Evolutionary conservation across 2,888 invertebrate species (phyloP), one percentile per base, ranked within the genome.

Genomic region (Cataglyphis altisquamis): DNA sequence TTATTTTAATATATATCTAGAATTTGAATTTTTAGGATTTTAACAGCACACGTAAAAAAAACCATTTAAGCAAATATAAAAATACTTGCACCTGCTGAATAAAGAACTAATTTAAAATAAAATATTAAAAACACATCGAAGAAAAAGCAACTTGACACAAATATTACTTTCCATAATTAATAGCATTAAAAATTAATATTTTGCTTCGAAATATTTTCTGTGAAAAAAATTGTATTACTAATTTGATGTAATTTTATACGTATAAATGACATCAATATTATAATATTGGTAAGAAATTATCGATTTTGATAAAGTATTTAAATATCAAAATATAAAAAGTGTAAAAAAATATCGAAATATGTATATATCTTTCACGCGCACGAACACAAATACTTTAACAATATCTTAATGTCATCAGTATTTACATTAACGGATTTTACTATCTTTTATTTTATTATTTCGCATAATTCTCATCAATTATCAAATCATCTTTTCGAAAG

Each of bases 51-150:
- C 5, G 21, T 36, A 39, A 21, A 66, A 66, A 39, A n/a, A 52
- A n/a, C 29, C 29, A 29, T n/a, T 18, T n/a, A n/a, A 52, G 18
- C 6, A 52, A 52, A n/a, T 52, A 52, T 8, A n/a, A 8, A 52
- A 52, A n/a, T 52, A 52, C n/a, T 70, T 36, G 21, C 55, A 57
- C 18, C 25, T 18, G 70, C 15, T 70, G 52, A 72, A 57, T 25
- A 39, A 57, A 25, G 18, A 39, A 3, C 21, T 15, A 5, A 57
- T 57, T 57, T 57, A 36, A 55, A 36, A 36, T n/a, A 15, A 15
- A 72, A 39, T 72, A 57, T 39, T 57, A 72, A 72, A 72, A 39
- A 39, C 1, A 6, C 3, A 72, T 72, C 18, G 10, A 39, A 67
- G 18, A 41, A 9, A 45, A 5, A 25, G 15, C 10, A 36, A 48